phyloP scores from a whole-genome alignment of 2,888 invertebrate species.

The Sycophila texana region DNA sequence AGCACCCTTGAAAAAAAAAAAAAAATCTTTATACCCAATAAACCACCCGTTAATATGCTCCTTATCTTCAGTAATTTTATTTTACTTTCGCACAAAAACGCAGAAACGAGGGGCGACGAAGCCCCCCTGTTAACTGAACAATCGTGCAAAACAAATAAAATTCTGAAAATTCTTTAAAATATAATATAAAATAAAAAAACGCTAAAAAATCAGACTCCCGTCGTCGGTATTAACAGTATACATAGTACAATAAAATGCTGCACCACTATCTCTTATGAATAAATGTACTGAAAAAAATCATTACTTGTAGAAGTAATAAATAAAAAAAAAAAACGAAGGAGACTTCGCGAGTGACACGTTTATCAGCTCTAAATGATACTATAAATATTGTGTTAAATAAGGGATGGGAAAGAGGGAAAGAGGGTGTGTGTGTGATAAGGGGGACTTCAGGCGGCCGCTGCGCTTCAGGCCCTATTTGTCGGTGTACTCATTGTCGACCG shows the following conservation, averaged over 20 bases:
- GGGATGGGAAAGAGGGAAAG: background rate
- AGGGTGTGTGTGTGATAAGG: background rate
- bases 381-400: constrained; percentile 19
- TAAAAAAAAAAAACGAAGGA: too few relatives aligned
- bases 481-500: constrained; percentile 66
- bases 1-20: background rate
- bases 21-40: constrained; percentile 12
- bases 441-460: constrained; percentile 17
- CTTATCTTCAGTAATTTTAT: constrained; percentile 28
- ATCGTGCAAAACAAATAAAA: constrained; percentile 24
- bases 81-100: background rate
- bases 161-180: constrained; percentile 24
- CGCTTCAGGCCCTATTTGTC: constrained; percentile 65
- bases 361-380: background rate
- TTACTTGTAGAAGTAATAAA: too few relatives aligned
- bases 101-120: background rate
- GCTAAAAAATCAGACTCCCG: constrained; percentile 34
- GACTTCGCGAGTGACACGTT: too few relatives aligned
- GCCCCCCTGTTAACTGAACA: background rate
- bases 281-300: too few relatives aligned
- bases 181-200: background rate
- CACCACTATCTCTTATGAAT: too few relatives aligned
- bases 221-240: constrained; percentile 8
- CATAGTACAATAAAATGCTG: constrained; percentile 1
- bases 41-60: background rate